phyloP scores from a whole-genome alignment of 2,797 vertebrate genomes.

The Fistularia commersonii region DNA sequence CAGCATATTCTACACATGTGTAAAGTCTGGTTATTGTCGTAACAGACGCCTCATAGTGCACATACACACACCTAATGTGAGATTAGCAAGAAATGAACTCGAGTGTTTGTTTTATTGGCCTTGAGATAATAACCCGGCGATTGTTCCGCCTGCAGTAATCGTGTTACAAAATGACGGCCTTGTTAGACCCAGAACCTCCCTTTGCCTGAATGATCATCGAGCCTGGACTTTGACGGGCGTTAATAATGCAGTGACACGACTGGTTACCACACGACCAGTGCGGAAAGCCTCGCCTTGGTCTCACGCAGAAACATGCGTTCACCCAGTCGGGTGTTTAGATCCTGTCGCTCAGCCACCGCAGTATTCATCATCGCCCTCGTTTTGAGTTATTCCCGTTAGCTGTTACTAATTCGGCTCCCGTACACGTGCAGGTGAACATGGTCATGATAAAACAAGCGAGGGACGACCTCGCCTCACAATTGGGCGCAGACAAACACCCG shows the following conservation, averaged over 20 bases:
- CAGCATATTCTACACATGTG: too few species aligned
- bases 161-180: neutral
- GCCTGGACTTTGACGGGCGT: slow-evolving; percentile 4
- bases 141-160: too few species aligned
- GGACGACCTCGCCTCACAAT: too few species aligned
- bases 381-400: slow-evolving; percentile 70
- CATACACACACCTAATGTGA: too few species aligned
- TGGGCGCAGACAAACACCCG: neutral
- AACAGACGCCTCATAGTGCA: too few species aligned
- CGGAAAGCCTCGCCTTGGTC: slow-evolving; percentile 8
- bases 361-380: slow-evolving; percentile 70
- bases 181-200: neutral
- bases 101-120: neutral
- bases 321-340: slow-evolving; percentile 62
- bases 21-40: too few species aligned
- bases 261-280: slow-evolving; percentile 20
- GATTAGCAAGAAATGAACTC: too few species aligned
- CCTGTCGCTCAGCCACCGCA: slow-evolving; percentile 66
- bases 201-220: slow-evolving; percentile 1
- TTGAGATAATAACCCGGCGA: too few species aligned
- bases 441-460: too few species aligned
- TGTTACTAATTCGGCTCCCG: slow-evolving; percentile 43
- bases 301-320: slow-evolving; percentile 16
- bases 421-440: slow-evolving; percentile 30
- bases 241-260: slow-evolving; percentile 14